These are phyloP conservation scores for Epinephelus moara DNA, from an alignment of 2,113 vertebrate genomes.

Conservation along the genomic window DNA sequence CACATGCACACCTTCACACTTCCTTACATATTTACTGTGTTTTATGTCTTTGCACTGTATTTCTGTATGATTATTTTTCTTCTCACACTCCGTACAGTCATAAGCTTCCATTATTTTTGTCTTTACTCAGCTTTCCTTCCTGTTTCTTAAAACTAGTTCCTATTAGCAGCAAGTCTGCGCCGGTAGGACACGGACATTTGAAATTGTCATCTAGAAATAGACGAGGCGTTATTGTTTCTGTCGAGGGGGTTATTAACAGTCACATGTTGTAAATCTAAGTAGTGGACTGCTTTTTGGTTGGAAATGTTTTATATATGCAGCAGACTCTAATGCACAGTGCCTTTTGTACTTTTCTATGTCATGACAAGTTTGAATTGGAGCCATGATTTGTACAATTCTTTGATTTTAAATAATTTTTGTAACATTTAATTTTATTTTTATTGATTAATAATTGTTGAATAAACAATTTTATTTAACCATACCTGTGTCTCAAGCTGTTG, in stretches of 20 bases:
- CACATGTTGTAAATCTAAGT: slow-evolving; percentile 40
- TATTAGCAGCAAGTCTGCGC: slow-evolving; percentile 30
- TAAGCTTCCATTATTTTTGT: background rate
- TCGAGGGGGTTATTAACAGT: slow-evolving; percentile 12
- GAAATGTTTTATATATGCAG: slow-evolving; percentile 72
- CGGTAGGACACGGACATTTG: background rate
- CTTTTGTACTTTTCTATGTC: slow-evolving; percentile 87
- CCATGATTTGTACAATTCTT: slow-evolving; percentile 80
- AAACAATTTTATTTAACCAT: slow-evolving; percentile 82
- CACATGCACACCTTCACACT: background rate
- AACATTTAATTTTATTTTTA: slow-evolving; percentile 81
- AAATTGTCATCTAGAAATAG: slow-evolving; percentile 21
- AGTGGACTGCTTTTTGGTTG: slow-evolving; percentile 55
- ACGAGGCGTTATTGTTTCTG: slow-evolving; percentile 3
- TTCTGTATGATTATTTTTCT: slow-evolving; percentile 3
- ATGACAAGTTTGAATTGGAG: slow-evolving; percentile 64
- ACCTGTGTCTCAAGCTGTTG: background rate
- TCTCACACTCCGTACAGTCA: slow-evolving; percentile 45
- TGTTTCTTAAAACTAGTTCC: slow-evolving; percentile 24
- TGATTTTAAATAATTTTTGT: slow-evolving; percentile 79
- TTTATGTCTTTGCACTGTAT: slow-evolving; percentile 50
- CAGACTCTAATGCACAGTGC: slow-evolving; percentile 80
- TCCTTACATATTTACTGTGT: slow-evolving; percentile 10
- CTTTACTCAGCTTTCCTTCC: slow-evolving; percentile 1
- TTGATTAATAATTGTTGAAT: slow-evolving; percentile 80